Percentiles rank a stretch among this genome's conserved stretches.
Conservation (phyloP, 1,140 invertebrate genomes). For the Coenobita brevimanus region DNA sequence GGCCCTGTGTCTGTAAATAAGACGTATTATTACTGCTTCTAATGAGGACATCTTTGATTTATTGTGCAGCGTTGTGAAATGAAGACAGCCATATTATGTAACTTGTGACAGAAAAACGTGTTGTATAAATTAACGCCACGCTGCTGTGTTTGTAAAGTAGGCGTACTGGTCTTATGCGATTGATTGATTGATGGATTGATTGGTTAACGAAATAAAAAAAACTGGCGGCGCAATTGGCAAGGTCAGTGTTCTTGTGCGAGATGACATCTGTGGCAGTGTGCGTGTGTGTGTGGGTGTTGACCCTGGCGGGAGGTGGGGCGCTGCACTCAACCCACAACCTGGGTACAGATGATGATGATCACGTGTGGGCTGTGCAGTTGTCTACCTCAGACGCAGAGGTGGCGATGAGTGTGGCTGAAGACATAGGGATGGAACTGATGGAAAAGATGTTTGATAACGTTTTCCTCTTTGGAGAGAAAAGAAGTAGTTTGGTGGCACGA, state of each 20-base stretch:
- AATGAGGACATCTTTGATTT: no score
- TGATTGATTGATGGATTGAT: background rate
- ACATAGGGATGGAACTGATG: conserved; percentile 29
- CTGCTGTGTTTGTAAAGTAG: no score
- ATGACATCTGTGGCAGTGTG: background rate
- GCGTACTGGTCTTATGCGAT: no score
- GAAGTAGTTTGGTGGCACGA: background rate
- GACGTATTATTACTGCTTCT: no score
- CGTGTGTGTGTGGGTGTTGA: background rate
- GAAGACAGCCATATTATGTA: no score
- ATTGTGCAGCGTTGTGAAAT: no score
- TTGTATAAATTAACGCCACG: no score
- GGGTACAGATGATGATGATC: background rate
- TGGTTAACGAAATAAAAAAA: background rate
- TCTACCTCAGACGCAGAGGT: background rate
- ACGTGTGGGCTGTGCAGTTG: conserved; percentile 46
- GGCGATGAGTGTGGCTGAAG: conserved; percentile 23
- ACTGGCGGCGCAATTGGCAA: background rate
- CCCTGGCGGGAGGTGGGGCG: background rate
- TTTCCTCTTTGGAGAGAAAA: conserved; percentile 1
- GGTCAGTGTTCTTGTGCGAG: background rate
- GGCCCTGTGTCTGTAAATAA: no score
- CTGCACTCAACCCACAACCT: background rate
- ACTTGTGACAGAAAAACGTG: no score
- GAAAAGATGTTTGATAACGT: conserved; percentile 38